These are phyloP conservation scores for Triplophysa siluroides DNA, from an alignment of 2,113 vertebrate species.

Conservation along the genomic window DNA sequence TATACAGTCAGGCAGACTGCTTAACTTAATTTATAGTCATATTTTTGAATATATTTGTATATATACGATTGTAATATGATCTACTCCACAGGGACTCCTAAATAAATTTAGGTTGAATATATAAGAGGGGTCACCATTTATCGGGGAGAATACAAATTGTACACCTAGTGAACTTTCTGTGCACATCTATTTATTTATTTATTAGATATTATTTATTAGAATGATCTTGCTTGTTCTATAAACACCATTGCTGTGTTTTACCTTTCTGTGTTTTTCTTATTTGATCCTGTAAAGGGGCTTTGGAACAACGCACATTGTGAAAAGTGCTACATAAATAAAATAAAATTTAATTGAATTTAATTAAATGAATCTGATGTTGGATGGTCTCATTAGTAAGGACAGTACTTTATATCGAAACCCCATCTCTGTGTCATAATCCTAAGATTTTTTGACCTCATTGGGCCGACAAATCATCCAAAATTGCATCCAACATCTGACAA, in stretches of 20 bases:
- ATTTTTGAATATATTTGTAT: no score
- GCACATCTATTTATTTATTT: no score
- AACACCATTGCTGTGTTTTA: no score
- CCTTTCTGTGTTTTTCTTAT: no score
- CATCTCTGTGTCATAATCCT: not conserved
- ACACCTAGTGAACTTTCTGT: not conserved
- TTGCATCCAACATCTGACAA: conserved; percentile 31
- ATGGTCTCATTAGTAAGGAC: not conserved
- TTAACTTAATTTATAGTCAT: not conserved
- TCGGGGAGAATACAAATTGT: not conserved
- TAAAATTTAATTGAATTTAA: no score
- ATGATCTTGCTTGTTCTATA: no score
- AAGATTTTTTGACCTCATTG: conserved; percentile 6
- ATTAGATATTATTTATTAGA: no score
- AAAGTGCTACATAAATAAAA: no score
- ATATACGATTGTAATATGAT: not conserved
- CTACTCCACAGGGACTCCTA: not conserved
- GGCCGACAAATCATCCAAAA: not conserved
- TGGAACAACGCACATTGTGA: no score
- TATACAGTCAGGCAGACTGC: not conserved
- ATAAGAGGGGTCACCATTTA: not conserved
- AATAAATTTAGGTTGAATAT: not conserved
- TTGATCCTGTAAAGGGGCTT: no score
- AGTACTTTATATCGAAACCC: not conserved
- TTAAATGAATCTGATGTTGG: conserved; percentile 15